A percentile compares a stretch with the other conserved stretches of the same genome.
These are phyloP conservation scores for Drosophila recens DNA, from an alignment of 2,888 invertebrate genomes.

Conservation along the genomic window DNA sequence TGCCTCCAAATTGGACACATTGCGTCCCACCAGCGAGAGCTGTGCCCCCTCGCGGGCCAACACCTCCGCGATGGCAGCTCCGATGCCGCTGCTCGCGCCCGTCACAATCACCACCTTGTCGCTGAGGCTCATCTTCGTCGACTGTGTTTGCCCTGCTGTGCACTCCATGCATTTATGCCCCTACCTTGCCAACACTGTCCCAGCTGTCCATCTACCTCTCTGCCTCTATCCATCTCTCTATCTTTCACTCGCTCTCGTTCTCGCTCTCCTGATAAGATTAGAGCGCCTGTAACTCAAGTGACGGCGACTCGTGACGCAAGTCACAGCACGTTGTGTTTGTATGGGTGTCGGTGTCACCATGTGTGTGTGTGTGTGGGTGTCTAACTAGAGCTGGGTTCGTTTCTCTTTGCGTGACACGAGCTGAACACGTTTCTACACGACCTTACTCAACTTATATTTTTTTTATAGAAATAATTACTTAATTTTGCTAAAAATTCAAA, in stretches of 20 bases:
- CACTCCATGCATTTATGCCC: constrained; percentile 38
- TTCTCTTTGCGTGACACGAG: constrained; percentile 5
- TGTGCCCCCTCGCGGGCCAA: constrained; percentile 88
- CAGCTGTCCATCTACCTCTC: not conserved
- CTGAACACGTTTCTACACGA: not conserved
- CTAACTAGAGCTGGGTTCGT: not conserved
- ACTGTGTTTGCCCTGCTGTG: constrained; percentile 31
- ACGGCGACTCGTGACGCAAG: constrained; percentile 34
- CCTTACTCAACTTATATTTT: not conserved
- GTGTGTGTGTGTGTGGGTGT: not conserved
- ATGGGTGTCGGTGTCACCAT: not conserved
- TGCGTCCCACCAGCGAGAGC: constrained; percentile 89
- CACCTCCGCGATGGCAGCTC: constrained; percentile 89
- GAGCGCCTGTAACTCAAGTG: constrained; percentile 22
- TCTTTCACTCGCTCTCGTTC: not conserved
- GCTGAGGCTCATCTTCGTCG: constrained; percentile 75
- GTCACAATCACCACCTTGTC: constrained; percentile 87
- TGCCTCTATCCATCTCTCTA: not conserved
- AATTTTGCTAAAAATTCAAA: too few relatives aligned
- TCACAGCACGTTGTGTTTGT: constrained; percentile 20
- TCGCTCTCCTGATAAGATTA: constrained; percentile 48
- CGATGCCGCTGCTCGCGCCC: constrained; percentile 92
- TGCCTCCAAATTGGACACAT: constrained; percentile 88
- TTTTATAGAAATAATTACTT: too few relatives aligned
- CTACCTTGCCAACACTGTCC: not conserved